Conservation (phyloP, 2,888 invertebrate genomes). For the Orthonevra nobilis region DNA sequence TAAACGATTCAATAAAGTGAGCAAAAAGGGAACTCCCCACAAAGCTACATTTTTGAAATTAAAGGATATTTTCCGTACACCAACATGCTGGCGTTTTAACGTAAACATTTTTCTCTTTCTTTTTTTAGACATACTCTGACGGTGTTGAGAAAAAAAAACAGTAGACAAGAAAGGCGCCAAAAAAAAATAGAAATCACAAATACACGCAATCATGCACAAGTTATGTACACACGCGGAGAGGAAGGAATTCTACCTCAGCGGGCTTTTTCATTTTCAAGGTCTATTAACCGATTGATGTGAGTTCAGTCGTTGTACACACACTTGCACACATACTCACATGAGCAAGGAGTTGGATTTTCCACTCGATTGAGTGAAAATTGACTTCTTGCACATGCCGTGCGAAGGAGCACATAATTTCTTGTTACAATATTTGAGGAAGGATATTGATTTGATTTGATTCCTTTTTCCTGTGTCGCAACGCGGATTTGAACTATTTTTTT, state of each 20-base stretch:
- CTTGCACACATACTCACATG: neutral
- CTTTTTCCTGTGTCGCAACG: neutral
- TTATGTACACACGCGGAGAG: neutral
- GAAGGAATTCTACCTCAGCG: constrained; percentile 3
- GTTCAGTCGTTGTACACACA: constrained; percentile 23
- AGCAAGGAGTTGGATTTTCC: constrained; percentile 47
- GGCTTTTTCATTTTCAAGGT: constrained; percentile 34
- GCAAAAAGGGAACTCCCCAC: constrained; percentile 3
- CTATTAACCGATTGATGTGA: constrained; percentile 53
- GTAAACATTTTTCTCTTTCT: neutral
- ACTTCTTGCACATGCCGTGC: constrained; percentile 25
- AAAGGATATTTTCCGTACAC: constrained; percentile 1
- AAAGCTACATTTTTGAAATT: constrained; percentile 23
- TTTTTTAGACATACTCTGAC: neutral
- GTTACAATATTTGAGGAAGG: constrained; percentile 57
- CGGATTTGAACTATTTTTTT: constrained; percentile 9
- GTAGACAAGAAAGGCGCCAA: constrained; percentile 20
- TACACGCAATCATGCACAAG: neutral
- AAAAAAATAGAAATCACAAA: constrained; percentile 20
- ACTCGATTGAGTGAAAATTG: constrained; percentile 62
- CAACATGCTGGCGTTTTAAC: neutral
- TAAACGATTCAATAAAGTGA: constrained; percentile 33
- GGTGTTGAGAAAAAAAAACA: constrained; percentile 1
- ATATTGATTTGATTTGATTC: constrained; percentile 62
- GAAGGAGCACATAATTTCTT: constrained; percentile 50